phyloP scores from a whole-genome alignment of 2,888 invertebrate species.

The Drosophila anceps region DNA sequence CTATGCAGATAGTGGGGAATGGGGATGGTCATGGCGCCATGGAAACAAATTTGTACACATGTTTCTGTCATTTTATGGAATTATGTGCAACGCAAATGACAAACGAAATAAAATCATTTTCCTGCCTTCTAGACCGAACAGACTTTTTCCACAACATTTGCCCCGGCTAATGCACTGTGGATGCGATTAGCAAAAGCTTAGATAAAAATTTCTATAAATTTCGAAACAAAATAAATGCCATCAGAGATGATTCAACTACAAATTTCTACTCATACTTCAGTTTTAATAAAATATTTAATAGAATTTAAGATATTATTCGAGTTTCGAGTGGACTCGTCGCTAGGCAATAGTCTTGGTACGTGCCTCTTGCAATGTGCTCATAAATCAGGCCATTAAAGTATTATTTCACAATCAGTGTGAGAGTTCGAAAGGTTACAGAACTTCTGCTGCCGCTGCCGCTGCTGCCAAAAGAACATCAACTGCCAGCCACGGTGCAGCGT shows the following conservation, averaged over 20 bases:
- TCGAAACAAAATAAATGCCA: not conserved
- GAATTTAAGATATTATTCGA: not conserved
- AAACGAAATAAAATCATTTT: slow-evolving; percentile 78
- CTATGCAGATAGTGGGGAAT: not conserved
- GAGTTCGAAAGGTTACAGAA: slow-evolving; percentile 67
- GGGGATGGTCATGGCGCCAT: slow-evolving; percentile 48
- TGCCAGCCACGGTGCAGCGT: slow-evolving; percentile 59
- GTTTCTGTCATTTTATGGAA: slow-evolving; percentile 81
- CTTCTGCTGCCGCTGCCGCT: slow-evolving; percentile 38
- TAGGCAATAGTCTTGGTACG: slow-evolving; percentile 23
- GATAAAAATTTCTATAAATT: slow-evolving; percentile 3
- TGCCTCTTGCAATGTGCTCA: slow-evolving; percentile 18
- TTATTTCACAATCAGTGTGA: slow-evolving; percentile 53
- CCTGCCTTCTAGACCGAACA: slow-evolving; percentile 49
- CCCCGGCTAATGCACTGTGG: slow-evolving; percentile 42
- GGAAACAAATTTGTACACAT: slow-evolving; percentile 79
- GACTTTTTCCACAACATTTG: slow-evolving; percentile 59
- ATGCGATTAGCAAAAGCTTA: not conserved
- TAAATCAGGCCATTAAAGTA: slow-evolving; percentile 47
- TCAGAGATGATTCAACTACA: not conserved
- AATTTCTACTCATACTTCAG: not conserved
- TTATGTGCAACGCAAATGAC: slow-evolving; percentile 73
- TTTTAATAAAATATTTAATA: not conserved
- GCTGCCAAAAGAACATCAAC: slow-evolving; percentile 49
- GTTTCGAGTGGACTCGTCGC: not conserved